These are phyloP conservation scores for Notarius quadriscutis DNA, from an alignment of 2,113 vertebrate species.

Conservation along the genomic window DNA sequence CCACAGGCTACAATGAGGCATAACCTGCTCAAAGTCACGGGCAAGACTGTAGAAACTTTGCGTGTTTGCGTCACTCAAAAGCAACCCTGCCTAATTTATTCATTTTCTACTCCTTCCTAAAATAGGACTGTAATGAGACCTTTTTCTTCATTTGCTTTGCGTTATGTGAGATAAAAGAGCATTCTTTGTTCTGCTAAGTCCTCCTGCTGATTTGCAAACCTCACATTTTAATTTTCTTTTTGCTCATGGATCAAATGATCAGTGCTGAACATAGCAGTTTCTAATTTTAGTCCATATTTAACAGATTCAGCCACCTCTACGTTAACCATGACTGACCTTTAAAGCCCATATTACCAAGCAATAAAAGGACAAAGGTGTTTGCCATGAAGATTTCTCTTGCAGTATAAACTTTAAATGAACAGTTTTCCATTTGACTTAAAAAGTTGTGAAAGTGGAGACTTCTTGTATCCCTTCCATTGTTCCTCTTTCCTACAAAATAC, in stretches of 20 bases:
- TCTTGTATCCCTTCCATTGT: background rate
- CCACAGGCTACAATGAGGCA: background rate
- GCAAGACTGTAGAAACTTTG: background rate
- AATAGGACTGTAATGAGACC: background rate
- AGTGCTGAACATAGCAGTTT: background rate
- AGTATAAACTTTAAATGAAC: background rate
- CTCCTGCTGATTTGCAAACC: conserved; percentile 23
- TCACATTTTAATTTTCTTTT: background rate
- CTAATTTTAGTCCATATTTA: background rate
- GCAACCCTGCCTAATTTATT: background rate
- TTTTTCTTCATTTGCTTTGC: background rate
- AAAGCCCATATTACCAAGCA: background rate
- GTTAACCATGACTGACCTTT: background rate
- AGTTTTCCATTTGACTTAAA: background rate
- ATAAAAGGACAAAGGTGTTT: background rate
- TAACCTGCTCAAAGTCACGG: background rate
- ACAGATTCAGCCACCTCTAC: background rate
- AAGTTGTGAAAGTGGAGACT: background rate
- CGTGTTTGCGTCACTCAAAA: background rate
- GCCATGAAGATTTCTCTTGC: background rate
- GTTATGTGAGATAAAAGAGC: background rate
- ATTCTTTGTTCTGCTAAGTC: background rate
- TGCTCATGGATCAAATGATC: background rate
- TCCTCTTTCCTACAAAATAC: background rate
- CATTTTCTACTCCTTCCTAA: background rate